A percentile compares a stretch with the other conserved stretches of the same genome.
Evolutionary conservation across 1,140 invertebrate genomes (phyloP).

Genomic region (Helicorthomorpha holstii): DNA sequence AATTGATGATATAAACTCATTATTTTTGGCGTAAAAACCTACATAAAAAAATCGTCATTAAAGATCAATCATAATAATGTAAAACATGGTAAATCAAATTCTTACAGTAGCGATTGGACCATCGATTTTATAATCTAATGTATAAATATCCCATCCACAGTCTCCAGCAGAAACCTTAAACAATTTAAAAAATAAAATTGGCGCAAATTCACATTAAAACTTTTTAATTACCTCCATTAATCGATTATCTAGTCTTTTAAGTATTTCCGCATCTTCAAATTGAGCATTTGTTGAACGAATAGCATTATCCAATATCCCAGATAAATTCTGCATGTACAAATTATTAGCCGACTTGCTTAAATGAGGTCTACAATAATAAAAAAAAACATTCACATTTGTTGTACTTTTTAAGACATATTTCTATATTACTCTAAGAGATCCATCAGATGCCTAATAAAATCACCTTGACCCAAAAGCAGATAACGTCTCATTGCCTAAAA

Average conservation of each 20-base stretch:
- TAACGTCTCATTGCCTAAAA: slow-evolving; percentile 66
- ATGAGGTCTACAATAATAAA: slow-evolving; percentile 46
- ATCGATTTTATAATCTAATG: slow-evolving; percentile 78
- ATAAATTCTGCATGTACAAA: slow-evolving; percentile 72
- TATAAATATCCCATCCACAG: slow-evolving; percentile 89
- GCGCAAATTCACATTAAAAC: too few relatives aligned
- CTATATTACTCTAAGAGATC: slow-evolving; percentile 67
- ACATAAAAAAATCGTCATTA: slow-evolving; percentile 4
- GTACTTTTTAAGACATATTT: not conserved
- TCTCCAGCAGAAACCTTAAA: slow-evolving; percentile 52
- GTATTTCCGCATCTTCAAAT: slow-evolving; percentile 76
- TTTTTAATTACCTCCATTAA: slow-evolving; percentile 45
- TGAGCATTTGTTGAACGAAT: slow-evolving; percentile 88
- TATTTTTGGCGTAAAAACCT: slow-evolving; percentile 70
- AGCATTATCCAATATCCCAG: slow-evolving; percentile 74
- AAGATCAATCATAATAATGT: not conserved
- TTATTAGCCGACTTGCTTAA: slow-evolving; percentile 72
- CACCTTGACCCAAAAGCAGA: slow-evolving; percentile 81
- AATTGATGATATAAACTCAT: slow-evolving; percentile 64
- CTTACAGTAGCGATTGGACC: slow-evolving; percentile 76
- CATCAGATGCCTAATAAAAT: slow-evolving; percentile 85
- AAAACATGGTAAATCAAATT: not conserved
- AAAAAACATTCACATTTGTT: slow-evolving; percentile 9
- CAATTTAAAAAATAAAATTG: slow-evolving; percentile 9
- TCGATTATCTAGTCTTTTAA: slow-evolving; percentile 69